A percentile compares a stretch with the other conserved stretches of the same genome.
These are phyloP conservation scores for Callithrix jacchus DNA, from an alignment of 2,113 vertebrate genomes.

Conservation along the genomic window DNA sequence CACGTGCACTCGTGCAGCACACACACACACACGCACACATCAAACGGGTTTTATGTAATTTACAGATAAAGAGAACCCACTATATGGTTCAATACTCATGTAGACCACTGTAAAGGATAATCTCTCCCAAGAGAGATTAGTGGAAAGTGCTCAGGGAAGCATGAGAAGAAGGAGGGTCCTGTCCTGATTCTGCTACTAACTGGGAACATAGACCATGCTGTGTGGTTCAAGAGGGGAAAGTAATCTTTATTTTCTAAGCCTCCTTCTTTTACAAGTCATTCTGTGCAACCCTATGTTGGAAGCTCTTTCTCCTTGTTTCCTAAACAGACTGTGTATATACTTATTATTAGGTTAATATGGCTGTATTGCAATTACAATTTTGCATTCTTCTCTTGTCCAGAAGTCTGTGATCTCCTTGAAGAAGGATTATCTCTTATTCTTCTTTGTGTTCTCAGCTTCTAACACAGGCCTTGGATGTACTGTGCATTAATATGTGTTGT, in stretches of 20 bases:
- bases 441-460: neutral
- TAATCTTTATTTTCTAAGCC: neutral
- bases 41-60: neutral
- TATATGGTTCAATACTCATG: neutral
- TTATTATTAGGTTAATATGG: neutral
- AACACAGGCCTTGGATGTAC: neutral
- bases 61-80: neutral
- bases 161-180: neutral
- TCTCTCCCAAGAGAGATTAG: too few species aligned
- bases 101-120: neutral
- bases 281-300: neutral
- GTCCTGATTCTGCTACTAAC: neutral
- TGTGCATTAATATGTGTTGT: neutral
- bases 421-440: neutral
- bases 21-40: neutral
- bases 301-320: neutral
- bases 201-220: too few species aligned
- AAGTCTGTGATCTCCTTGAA: neutral
- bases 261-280: too few species aligned
- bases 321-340: neutral
- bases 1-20: neutral
- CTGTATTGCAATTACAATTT: neutral
- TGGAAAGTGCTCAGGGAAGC: neutral
- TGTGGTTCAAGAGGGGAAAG: too few species aligned
- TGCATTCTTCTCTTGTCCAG: neutral